Evolutionary conservation across 2,888 invertebrate genomes (phyloP).

Genomic region (Onchidella celtica): DNA sequence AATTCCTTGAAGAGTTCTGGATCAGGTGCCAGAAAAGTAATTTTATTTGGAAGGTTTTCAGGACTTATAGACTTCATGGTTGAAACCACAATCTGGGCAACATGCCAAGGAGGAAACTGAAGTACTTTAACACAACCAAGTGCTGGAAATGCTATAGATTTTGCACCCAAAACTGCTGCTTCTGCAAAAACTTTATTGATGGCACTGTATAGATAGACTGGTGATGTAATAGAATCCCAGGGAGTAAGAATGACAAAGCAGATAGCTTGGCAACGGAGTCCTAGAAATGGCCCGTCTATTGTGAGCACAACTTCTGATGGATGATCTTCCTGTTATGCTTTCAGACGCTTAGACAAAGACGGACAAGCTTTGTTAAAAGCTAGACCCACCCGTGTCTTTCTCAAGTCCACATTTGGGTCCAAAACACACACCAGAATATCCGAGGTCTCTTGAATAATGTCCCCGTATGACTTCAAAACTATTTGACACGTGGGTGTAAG

Average conservation of each 20-base stretch:
- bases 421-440: slow-evolving; percentile 45
- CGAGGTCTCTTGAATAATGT: slow-evolving; percentile 23
- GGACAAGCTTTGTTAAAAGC: slow-evolving; percentile 40
- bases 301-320: slow-evolving; percentile 4
- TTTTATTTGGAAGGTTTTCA: slow-evolving; percentile 1
- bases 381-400: slow-evolving; percentile 40
- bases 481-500: slow-evolving; percentile 15
- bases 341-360: neutral
- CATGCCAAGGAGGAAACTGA: slow-evolving; percentile 9
- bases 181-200: neutral
- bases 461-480: slow-evolving; percentile 36
- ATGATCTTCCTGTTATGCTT: neutral
- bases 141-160: slow-evolving; percentile 33
- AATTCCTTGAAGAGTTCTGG: slow-evolving; percentile 26
- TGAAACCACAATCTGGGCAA: slow-evolving; percentile 4
- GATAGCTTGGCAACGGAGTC: slow-evolving; percentile 29
- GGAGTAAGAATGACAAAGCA: slow-evolving; percentile 14
- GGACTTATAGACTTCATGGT: neutral
- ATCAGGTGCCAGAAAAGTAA: slow-evolving; percentile 31
- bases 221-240: slow-evolving; percentile 23
- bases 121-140: slow-evolving; percentile 37
- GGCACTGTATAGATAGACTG: neutral
- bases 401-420: slow-evolving; percentile 31
- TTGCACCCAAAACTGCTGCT: neutral
- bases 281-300: neutral